These are phyloP conservation scores for Trichopria drosophilae DNA, from an alignment of 2,888 invertebrate genomes.

Conservation along the genomic window DNA sequence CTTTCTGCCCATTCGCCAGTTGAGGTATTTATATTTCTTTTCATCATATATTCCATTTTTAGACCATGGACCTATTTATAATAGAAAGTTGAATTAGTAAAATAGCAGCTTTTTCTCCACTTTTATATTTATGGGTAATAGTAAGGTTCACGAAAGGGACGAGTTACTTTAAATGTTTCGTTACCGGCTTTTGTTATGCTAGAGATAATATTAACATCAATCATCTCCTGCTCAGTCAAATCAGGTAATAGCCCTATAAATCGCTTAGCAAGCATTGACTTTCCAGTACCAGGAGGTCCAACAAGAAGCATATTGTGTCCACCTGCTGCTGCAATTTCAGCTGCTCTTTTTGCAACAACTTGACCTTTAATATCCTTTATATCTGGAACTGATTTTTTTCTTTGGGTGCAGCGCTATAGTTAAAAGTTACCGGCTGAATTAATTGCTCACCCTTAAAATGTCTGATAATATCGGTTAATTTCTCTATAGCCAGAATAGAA, in stretches of 20 bases:
- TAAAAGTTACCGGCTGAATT: constrained; percentile 11
- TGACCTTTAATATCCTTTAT: constrained; percentile 5
- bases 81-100: too few species aligned
- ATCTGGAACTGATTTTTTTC: constrained; percentile 6
- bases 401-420: constrained; percentile 8
- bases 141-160: constrained; percentile 14
- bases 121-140: too few species aligned
- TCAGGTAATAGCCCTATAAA: constrained; percentile 12
- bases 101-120: too few species aligned
- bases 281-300: constrained; percentile 14
- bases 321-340: constrained; percentile 14
- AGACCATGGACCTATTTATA: too few species aligned
- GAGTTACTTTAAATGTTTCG: constrained; percentile 15
- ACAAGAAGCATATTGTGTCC: constrained; percentile 11
- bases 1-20: too few species aligned
- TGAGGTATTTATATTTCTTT: too few species aligned
- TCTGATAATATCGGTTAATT: constrained; percentile 13
- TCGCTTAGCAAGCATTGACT: constrained; percentile 10
- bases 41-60: too few species aligned
- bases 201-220: constrained; percentile 15
- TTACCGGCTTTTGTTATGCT: constrained; percentile 15
- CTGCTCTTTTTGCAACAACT: constrained; percentile 9
- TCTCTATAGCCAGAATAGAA: constrained; percentile 12
- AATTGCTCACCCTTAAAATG: constrained; percentile 9
- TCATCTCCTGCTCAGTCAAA: constrained; percentile 14